Evolutionary conservation across 2,797 vertebrate species (phyloP).

Genomic region (Clamator glandarius): DNA sequence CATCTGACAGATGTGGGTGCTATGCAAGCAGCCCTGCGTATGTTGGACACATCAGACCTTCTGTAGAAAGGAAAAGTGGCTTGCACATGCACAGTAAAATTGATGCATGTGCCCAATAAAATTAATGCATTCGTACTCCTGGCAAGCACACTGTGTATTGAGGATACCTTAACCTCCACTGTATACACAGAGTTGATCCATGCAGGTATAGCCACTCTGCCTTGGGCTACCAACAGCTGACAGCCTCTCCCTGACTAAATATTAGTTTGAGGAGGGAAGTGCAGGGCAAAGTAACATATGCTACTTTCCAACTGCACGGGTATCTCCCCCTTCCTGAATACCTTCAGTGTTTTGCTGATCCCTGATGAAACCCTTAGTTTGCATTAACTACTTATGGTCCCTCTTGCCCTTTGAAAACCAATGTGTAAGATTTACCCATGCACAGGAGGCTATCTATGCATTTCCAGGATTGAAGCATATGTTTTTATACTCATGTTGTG

Average conservation of each 20-base stretch:
- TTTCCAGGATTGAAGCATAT: not conserved
- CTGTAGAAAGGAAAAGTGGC: not conserved
- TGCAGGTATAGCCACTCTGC: not conserved
- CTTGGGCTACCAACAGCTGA: not conserved
- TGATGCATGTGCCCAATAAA: not conserved
- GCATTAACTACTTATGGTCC: not conserved
- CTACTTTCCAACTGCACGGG: not conserved
- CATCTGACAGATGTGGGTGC: not conserved
- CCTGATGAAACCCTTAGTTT: not conserved
- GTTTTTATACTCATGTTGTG: not conserved
- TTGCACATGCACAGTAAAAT: not conserved
- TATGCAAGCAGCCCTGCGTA: not conserved
- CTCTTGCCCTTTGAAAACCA: not conserved
- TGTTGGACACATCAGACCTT: not conserved
- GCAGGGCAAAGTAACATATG: not conserved
- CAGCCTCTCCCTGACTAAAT: not conserved
- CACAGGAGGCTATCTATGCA: not conserved
- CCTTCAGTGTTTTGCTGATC: not conserved
- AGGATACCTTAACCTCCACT: not conserved
- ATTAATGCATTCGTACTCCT: not conserved
- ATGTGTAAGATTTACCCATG: not conserved
- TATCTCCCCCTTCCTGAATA: not conserved
- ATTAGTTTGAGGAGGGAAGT: not conserved
- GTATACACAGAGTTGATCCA: not conserved
- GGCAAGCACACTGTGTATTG: not conserved